A percentile compares a stretch with the other conserved stretches of the same genome.
phyloP scores from a whole-genome alignment of 2,113 vertebrate genomes.

The Neotoma lepida region DNA sequence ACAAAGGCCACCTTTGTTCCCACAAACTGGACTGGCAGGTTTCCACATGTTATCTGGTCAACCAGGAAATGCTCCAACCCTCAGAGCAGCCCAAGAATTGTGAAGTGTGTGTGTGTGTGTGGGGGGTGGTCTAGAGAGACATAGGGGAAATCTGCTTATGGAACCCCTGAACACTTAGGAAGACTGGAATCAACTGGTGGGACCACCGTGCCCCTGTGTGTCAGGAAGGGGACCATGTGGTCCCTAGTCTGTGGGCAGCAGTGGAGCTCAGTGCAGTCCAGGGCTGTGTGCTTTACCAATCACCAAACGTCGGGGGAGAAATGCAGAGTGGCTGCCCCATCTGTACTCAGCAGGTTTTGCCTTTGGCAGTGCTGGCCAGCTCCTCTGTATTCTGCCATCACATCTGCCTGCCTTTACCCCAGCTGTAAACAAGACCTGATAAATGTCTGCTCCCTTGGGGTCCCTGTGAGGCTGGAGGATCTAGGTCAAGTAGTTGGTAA shows the following conservation, averaged over 20 bases:
- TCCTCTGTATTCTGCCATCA: background rate
- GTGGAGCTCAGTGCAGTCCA: background rate
- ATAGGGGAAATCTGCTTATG: background rate
- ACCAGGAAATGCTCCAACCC: slow-evolving; percentile 57
- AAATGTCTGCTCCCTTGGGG: background rate
- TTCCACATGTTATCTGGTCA: slow-evolving; percentile 66
- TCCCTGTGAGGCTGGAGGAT: background rate
- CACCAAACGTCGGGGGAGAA: background rate
- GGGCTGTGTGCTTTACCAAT: background rate
- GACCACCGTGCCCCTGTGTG: too few relatives aligned
- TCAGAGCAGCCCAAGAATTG: background rate
- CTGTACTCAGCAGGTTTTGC: background rate
- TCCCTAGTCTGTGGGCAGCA: background rate
- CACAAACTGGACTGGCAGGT: slow-evolving; percentile 78
- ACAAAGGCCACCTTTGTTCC: slow-evolving; percentile 75
- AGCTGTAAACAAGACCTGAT: background rate
- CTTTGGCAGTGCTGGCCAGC: background rate
- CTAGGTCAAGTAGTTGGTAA: background rate
- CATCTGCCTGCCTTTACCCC: background rate
- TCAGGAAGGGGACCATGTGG: background rate
- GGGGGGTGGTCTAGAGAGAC: background rate
- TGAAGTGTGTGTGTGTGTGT: too few relatives aligned
- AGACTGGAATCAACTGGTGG: background rate
- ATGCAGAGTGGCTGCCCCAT: background rate
- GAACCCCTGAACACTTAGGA: too few relatives aligned